Percentiles rank a stretch among this genome's conserved stretches.
Conservation (phyloP, 2,888 invertebrate species). For the Oligia latruncula region DNA sequence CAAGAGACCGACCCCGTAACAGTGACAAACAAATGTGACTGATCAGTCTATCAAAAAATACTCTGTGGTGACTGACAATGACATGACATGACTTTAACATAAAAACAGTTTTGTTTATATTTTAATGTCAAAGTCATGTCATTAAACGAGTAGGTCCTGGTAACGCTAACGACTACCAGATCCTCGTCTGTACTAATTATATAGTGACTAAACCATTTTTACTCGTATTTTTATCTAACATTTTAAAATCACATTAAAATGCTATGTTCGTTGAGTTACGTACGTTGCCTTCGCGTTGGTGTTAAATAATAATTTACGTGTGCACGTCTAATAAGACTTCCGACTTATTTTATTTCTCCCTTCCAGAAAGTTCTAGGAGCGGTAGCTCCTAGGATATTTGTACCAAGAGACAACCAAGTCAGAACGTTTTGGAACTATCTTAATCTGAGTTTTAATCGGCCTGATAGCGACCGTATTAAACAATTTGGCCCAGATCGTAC, state of each 20-base stretch:
- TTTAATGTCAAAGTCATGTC: too few species aligned
- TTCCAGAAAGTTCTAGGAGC: conserved; percentile 56
- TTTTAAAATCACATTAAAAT: conserved; percentile 22
- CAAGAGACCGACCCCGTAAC: too few species aligned
- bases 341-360: not conserved
- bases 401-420: conserved; percentile 70
- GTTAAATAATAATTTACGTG: not conserved
- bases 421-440: conserved; percentile 89
- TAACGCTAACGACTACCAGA: too few species aligned
- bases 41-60: too few species aligned
- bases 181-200: not conserved
- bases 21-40: too few species aligned
- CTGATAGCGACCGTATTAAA: conserved; percentile 92
- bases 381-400: conserved; percentile 54
- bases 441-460: conserved; percentile 92
- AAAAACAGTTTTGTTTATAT: too few species aligned
- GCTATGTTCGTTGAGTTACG: conserved; percentile 29
- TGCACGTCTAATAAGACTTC: not conserved
- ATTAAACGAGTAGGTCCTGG: too few species aligned
- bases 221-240: not conserved
- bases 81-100: too few species aligned
- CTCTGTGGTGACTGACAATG: too few species aligned
- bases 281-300: conserved; percentile 15
- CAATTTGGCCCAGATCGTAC: conserved; percentile 96
- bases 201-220: not conserved